A percentile compares a stretch with the other conserved stretches of the same genome.
These are phyloP conservation scores for Albula glossodonta DNA, from an alignment of 2,113 vertebrate species.

Conservation along the genomic window DNA sequence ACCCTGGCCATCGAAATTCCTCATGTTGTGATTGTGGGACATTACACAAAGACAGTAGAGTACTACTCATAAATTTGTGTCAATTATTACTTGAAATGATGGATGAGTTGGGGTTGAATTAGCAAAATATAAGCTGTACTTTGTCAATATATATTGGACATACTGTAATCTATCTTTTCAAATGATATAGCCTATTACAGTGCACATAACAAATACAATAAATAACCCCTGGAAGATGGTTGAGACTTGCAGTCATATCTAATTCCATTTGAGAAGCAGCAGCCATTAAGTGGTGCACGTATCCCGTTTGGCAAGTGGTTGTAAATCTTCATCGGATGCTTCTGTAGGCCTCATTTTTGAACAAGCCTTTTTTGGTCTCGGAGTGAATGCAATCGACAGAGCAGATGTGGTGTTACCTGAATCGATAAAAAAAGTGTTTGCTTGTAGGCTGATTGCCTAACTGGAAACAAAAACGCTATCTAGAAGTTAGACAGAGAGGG, in stretches of 20 bases:
- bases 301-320: not conserved
- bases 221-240: not conserved
- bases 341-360: not conserved
- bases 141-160: not conserved
- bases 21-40: not conserved
- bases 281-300: not conserved
- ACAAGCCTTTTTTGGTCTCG: not conserved
- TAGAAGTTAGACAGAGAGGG: too few relatives aligned
- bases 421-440: not conserved
- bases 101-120: not conserved
- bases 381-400: not conserved
- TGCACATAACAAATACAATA: too few relatives aligned
- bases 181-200: not conserved
- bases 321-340: not conserved
- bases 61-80: not conserved
- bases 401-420: not conserved
- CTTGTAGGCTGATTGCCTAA: not conserved
- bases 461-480: not conserved
- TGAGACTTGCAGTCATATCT: too few relatives aligned
- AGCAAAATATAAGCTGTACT: not conserved
- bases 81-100: not conserved
- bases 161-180: not conserved
- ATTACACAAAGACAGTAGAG: not conserved
- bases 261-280: too few relatives aligned
- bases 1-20: not conserved